Conservation (phyloP, 2,797 vertebrate species). For the Sternotherus odoratus region DNA sequence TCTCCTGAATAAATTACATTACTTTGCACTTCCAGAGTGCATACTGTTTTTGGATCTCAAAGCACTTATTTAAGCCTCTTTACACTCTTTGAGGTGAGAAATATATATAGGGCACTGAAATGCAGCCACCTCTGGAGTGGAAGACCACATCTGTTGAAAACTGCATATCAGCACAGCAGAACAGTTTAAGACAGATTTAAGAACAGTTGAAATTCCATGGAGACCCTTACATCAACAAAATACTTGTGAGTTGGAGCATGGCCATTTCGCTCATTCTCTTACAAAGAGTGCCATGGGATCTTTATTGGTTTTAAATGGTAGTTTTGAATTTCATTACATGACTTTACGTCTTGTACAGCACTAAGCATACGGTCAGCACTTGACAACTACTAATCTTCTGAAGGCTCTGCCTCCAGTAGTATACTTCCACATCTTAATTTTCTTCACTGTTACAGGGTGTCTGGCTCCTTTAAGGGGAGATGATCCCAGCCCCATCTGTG, state of each 20-base stretch:
- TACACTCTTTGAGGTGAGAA: background rate
- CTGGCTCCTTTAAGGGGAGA: background rate
- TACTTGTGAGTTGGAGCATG: background rate
- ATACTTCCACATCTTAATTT: background rate
- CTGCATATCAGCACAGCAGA: background rate
- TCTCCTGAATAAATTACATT: background rate
- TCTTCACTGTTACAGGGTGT: background rate
- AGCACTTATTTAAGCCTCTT: background rate
- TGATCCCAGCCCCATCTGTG: too few relatives aligned
- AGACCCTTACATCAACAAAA: background rate
- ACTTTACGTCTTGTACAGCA: background rate
- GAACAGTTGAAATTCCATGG: background rate
- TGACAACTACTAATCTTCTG: background rate
- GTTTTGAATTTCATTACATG: background rate
- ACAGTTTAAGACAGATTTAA: background rate
- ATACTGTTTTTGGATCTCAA: background rate
- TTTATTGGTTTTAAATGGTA: background rate
- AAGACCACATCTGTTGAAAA: background rate
- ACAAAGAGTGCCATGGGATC: background rate
- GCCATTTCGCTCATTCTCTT: fast-evolving
- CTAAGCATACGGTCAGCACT: background rate
- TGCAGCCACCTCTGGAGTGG: background rate
- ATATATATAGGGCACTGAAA: background rate
- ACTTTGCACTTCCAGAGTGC: background rate
- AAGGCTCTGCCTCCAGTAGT: background rate